These are phyloP conservation scores for Mola mola DNA, from an alignment of 2,113 vertebrate species.

Conservation along the genomic window DNA sequence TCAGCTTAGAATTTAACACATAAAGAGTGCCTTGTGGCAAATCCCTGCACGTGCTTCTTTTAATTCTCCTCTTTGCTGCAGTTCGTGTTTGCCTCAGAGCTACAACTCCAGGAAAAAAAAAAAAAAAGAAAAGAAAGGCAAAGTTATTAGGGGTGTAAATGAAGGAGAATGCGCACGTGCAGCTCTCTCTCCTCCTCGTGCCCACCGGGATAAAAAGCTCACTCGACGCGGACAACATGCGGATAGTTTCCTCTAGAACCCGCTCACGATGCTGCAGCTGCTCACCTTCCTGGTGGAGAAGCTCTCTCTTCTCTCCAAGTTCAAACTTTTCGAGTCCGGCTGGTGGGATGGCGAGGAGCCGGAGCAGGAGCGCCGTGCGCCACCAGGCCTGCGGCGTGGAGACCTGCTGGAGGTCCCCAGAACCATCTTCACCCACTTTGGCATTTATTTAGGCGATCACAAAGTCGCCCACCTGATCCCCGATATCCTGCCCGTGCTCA, in stretches of 20 bases:
- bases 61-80: neutral
- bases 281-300: constrained; percentile 86
- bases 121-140: neutral
- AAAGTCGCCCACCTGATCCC: constrained; percentile 94
- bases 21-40: neutral
- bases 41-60: neutral
- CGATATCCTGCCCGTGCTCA: constrained; percentile 89
- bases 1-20: no score
- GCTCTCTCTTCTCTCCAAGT: constrained; percentile 82
- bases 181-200: constrained; percentile 50
- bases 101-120: neutral
- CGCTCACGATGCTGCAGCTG: constrained; percentile 80
- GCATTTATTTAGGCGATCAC: constrained; percentile 92
- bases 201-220: constrained; percentile 62
- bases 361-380: neutral
- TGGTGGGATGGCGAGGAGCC: constrained; percentile 36
- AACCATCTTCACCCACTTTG: constrained; percentile 90
- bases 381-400: constrained; percentile 80
- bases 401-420: constrained; percentile 92
- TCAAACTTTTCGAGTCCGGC: constrained; percentile 75
- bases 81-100: neutral
- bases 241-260: neutral
- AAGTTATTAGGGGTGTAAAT: neutral
- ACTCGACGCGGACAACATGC: neutral
- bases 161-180: constrained; percentile 40